Conservation (phyloP, 35 echinoderm and acorn worm species). For the Ophioderma brevispina region DNA sequence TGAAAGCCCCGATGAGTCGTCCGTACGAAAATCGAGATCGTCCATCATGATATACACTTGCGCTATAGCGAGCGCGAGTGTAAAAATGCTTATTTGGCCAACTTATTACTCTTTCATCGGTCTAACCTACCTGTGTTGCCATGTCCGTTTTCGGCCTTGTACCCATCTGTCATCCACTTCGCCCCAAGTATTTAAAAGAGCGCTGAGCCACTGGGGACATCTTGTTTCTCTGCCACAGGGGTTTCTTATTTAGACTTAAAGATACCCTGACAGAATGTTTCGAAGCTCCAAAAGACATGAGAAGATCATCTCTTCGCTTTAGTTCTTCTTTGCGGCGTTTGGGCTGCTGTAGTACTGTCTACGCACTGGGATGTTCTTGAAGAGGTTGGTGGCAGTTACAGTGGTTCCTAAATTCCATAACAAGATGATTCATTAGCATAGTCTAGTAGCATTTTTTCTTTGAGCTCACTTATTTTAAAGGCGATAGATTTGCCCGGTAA, state of each 20-base stretch:
- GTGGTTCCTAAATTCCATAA: constrained; percentile 96
- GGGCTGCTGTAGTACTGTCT: constrained; percentile 91
- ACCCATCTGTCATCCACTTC: constrained; percentile 76
- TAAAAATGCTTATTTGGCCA: too few species aligned
- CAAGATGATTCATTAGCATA: too few species aligned
- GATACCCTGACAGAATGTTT: constrained; percentile 67
- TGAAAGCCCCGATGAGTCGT: too few species aligned
- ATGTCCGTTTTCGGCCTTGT: constrained; percentile 25
- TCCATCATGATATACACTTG: too few species aligned
- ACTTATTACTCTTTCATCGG: neutral
- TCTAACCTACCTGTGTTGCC: constrained; percentile 58
- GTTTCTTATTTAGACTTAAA: constrained; percentile 84
- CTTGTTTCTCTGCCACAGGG: constrained; percentile 90
- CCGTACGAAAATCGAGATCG: too few species aligned
- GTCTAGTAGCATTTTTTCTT: too few species aligned
- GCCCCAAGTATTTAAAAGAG: constrained; percentile 72
- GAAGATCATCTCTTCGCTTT: constrained; percentile 77
- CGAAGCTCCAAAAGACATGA: constrained; percentile 73
- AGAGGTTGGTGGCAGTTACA: constrained; percentile 70
- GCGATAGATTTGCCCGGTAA: too few species aligned
- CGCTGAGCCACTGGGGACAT: constrained; percentile 50
- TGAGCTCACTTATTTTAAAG: too few species aligned
- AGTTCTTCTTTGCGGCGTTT: constrained; percentile 82
- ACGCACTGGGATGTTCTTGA: constrained; percentile 88
- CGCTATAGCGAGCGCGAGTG: too few species aligned